Percentiles rank a stretch among this genome's conserved stretches.
Conservation (phyloP, 2,797 vertebrate genomes). For the Gymnoscopelus microlampas region DNA sequence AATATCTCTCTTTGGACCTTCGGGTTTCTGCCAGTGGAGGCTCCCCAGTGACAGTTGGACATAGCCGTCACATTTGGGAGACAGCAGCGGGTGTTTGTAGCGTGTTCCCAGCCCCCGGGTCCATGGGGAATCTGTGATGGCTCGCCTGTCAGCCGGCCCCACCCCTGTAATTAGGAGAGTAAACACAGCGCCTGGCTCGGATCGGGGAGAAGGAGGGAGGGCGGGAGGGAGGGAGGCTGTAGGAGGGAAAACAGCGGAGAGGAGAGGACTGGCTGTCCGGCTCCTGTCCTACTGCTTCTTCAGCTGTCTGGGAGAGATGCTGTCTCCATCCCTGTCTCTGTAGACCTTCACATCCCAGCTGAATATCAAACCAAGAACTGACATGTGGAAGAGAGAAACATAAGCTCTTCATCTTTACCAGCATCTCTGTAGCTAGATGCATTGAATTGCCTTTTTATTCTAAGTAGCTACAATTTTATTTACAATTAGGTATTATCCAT, state of each 20-base stretch:
- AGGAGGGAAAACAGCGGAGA: constrained; percentile 54
- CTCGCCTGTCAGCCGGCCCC: constrained; percentile 88
- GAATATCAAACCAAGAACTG: constrained; percentile 30
- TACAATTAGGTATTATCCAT: too few species aligned
- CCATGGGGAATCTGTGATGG: constrained; percentile 79
- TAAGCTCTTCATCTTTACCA: constrained; percentile 25
- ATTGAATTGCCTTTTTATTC: too few species aligned
- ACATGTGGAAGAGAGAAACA: constrained; percentile 36
- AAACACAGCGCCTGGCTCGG: constrained; percentile 85
- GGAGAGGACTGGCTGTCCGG: constrained; percentile 68
- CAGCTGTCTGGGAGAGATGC: constrained; percentile 76
- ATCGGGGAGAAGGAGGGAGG: constrained; percentile 67
- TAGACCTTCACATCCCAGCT: constrained; percentile 31
- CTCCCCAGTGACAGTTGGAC: constrained; percentile 84
- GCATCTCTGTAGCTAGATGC: constrained; percentile 3
- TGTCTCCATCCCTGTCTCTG: constrained; percentile 10
- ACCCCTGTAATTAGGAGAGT: constrained; percentile 99
- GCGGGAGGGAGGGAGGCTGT: constrained; percentile 60
- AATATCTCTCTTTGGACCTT: constrained; percentile 84
- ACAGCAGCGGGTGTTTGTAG: constrained; percentile 74
- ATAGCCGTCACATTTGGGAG: constrained; percentile 79
- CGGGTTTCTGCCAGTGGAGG: constrained; percentile 76
- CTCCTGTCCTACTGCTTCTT: constrained; percentile 84
- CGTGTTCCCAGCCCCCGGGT: constrained; percentile 76
- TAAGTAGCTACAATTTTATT: too few species aligned